phyloP scores from a whole-genome alignment of 2,113 vertebrate species.

The Aepyceros melampus region DNA sequence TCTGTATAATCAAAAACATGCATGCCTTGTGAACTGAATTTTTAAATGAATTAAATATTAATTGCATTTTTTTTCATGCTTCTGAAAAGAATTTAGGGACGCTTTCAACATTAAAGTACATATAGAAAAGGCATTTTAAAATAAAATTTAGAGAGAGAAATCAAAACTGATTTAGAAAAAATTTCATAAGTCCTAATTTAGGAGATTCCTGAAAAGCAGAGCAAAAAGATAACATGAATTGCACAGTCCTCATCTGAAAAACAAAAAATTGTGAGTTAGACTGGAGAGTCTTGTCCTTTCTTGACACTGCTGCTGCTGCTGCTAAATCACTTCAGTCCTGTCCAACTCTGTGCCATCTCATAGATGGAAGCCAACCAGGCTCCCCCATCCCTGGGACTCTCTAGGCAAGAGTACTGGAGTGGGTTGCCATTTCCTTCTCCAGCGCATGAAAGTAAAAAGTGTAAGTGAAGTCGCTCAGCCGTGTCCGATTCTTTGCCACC shows the following conservation, averaged over 20 bases:
- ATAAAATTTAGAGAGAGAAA: neutral
- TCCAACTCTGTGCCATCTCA: no score
- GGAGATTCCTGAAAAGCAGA: neutral
- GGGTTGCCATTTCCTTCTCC: no score
- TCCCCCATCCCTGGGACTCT: no score
- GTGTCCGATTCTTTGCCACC: no score
- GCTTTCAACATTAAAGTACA: neutral
- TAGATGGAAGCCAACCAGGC: no score
- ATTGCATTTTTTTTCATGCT: neutral
- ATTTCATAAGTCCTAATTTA: neutral
- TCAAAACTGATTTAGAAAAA: neutral
- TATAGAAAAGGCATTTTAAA: neutral
- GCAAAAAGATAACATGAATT: neutral
- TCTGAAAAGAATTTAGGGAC: neutral
- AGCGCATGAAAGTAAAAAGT: no score
- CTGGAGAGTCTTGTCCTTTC: neutral
- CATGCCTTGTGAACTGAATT: neutral
- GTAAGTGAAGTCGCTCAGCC: no score
- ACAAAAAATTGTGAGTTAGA: neutral
- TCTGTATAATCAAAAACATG: neutral
- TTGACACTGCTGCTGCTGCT: neutral
- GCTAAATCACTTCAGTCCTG: no score
- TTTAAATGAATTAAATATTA: neutral
- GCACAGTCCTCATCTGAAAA: neutral
- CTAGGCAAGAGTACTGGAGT: no score